Base-by-base conservation (phyloP, 2,888 invertebrate species). In the Caradrina clavipalpis region DNA sequence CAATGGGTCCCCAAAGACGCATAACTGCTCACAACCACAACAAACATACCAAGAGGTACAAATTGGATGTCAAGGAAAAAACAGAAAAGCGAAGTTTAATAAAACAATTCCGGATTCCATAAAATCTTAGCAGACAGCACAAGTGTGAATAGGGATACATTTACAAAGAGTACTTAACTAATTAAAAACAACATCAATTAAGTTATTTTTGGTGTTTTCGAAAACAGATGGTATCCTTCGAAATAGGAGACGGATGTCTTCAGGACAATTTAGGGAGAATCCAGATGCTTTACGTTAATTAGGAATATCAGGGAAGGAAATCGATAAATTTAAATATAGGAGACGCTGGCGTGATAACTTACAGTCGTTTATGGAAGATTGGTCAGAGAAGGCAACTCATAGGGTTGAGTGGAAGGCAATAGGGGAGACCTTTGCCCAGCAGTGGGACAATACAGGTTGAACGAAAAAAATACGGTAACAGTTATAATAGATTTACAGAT, bases 221-320 rank as follows among this genome's bases (percentile, higher is more conserved):
- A 50, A 62, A 67, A 22, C 82, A 81, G 64, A 68, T 81, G 82
- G 61, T 55, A 45, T 42, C 11, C 21, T 68, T 78, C 78, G 67
- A 65, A 65, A 78, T 62, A 59, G 58, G 64, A 81, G 64, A 72
- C 26, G 49, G 49, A 72, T 51, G 17, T 58, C 50, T 75, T 42
- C 15, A 26, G 17, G 50, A 57, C 39, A 70, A 62, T 71, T 62
- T 53, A 60, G 55, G 47, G 22, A 45, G 13, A 53, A 42, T 54
- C 26, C 78, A 78, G 59, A 47, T 67, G 72, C n/a, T 64, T 54
- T 31, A 54, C 26, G 51, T 60, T 66, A 61, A 50, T 63, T 42
- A 11, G 45, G 31, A 35, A 35, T 47, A 22, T 49, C 51, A 17
- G 11, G 17, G 21, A 39, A 59, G 11, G 53, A 19, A 68, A 56